Evolutionary conservation across 2,113 vertebrate species (phyloP).

Genomic region (Rhegmatorhina hoffmannsi): DNA sequence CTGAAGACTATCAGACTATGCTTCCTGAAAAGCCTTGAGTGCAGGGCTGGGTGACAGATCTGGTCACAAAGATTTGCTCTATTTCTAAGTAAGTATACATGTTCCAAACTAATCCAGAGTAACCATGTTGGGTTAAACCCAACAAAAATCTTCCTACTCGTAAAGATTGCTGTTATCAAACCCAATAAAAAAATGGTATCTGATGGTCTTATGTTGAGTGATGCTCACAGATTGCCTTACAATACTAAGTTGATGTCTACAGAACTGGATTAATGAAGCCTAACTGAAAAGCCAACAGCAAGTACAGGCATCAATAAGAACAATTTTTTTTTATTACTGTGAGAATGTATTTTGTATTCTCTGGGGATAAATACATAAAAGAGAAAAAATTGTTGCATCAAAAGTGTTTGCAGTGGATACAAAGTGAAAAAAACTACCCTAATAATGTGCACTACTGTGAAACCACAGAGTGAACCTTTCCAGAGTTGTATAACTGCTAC

Average conservation of each 20-base stretch:
- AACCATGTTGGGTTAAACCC: neutral
- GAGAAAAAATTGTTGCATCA: neutral
- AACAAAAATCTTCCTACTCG: neutral
- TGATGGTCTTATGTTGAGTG: neutral
- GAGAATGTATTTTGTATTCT: neutral
- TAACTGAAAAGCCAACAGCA: constrained; percentile 1
- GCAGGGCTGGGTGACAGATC: neutral
- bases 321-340: neutral
- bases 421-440: neutral
- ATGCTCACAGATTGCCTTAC: neutral
- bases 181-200: neutral
- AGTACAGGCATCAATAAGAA: neutral
- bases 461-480: neutral
- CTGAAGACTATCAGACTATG: neutral
- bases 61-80: neutral
- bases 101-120: neutral
- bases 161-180: neutral
- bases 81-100: neutral
- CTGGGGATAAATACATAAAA: neutral
- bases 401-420: neutral
- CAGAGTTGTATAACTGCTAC: neutral
- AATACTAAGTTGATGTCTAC: neutral
- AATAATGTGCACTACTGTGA: neutral
- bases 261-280: neutral
- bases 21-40: neutral